Evolutionary conservation across 2,888 invertebrate species (phyloP).

Genomic region (Cistogaster globosa): DNA sequence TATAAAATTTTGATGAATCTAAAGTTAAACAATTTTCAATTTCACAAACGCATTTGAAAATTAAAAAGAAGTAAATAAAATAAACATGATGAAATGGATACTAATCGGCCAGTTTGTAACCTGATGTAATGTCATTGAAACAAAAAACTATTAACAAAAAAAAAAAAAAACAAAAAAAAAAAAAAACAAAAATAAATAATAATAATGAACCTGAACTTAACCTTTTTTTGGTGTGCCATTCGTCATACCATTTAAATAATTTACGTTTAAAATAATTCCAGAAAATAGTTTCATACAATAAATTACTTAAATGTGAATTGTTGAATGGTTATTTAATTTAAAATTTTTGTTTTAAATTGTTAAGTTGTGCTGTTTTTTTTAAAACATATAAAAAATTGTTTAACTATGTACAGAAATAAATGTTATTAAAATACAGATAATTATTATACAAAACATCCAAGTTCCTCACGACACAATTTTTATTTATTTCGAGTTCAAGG

Average conservation of each 20-base stretch:
- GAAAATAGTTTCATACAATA: conserved; percentile 52
- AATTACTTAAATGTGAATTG: conserved; percentile 54
- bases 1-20: too few species aligned
- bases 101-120: too few species aligned
- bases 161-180: too few species aligned
- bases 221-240: conserved; percentile 33
- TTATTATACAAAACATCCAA: conserved; percentile 14
- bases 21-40: too few species aligned
- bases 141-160: too few species aligned
- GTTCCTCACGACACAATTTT: conserved; percentile 9
- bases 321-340: conserved; percentile 14
- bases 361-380: not conserved
- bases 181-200: not conserved
- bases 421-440: conserved; percentile 30
- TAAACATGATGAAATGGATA: too few species aligned
- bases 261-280: conserved; percentile 44
- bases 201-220: conserved; percentile 61
- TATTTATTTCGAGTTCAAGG: conserved; percentile 65
- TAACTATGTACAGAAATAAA: conserved; percentile 4
- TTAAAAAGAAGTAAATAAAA: too few species aligned
- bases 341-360: conserved; percentile 3
- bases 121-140: too few species aligned
- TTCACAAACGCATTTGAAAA: too few species aligned
- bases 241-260: conserved; percentile 29
- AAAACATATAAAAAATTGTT: not conserved